These are phyloP conservation scores for Macaria liturata DNA, from an alignment of 2,888 invertebrate species.

Conservation along the genomic window DNA sequence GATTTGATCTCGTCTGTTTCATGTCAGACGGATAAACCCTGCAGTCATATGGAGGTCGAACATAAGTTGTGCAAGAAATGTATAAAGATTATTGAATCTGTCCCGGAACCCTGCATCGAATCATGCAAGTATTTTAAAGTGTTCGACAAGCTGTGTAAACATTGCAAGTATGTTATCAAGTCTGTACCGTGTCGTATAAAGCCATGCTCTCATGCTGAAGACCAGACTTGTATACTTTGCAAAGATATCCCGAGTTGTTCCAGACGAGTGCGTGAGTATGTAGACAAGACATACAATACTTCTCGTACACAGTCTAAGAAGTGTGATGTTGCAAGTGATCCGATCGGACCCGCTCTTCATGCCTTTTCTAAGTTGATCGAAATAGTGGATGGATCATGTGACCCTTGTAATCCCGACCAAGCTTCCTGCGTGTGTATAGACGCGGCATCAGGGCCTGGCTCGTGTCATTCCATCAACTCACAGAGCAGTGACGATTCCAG, in stretches of 20 bases:
- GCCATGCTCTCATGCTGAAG: background rate
- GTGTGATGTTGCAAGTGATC: no score
- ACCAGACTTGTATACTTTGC: background rate
- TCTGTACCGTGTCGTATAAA: background rate
- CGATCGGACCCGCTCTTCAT: no score
- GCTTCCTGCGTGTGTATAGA: no score
- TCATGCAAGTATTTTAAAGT: constrained; percentile 5
- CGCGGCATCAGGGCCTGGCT: no score
- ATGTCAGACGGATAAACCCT: background rate
- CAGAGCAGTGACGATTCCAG: no score
- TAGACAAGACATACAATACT: background rate
- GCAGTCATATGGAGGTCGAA: background rate
- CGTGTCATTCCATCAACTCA: no score
- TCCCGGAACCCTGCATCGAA: background rate
- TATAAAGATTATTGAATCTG: constrained; percentile 1
- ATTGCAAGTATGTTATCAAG: background rate
- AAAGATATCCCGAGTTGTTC: background rate
- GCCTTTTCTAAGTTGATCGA: no score
- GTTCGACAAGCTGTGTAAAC: constrained; percentile 1
- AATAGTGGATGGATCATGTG: no score
- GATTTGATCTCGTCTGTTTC: background rate
- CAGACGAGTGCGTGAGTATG: background rate
- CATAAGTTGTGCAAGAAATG: background rate
- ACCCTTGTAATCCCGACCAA: no score
- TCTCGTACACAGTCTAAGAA: no score